Evolutionary conservation across 1,140 invertebrate genomes (phyloP), one percentile per base, ranked within the genome.

Genomic region (Apis florea): DNA sequence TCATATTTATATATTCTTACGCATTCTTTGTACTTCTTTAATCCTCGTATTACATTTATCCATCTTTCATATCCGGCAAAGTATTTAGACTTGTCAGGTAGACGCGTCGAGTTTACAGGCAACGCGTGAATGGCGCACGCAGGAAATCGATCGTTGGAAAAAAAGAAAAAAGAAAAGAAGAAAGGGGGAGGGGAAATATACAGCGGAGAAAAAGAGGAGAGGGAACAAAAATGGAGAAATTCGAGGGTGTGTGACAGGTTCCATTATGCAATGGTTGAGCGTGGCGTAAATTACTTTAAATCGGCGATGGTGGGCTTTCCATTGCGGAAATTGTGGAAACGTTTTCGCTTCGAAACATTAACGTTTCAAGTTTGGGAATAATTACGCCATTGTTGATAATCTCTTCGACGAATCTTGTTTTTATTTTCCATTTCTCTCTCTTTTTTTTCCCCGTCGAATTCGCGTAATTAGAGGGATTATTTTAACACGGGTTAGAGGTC

Each of bases 1-100:
- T 40, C 6, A 40, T 40, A 40, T 6, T 40, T 40, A 5, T 0
- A 40, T 0, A 6, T 40, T 40, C 31, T 40, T 40, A 40, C 4
- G 5, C 6, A 40, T 40, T 40, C 31, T 3, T 40, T 6, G 6
- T 6, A 40, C 6, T 40, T 40, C 31, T 40, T 40, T 40, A 83
- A 47, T 26, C 61, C 74, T 53, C 56, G 66, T 17, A 47, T 59
- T 58, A 85, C 64, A n/a, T n/a, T n/a, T n/a, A n/a, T n/a, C n/a
- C n/a, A n/a, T 51, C 73, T 31, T 75, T 86, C 71, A 86, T 86
- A 86, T 85, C 69, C 68, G 61, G 24, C 61, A 13, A 59, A 70
- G 67, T 79, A 79, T 71, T 71, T 61, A 79, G 26, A 79, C 56
- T 53, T 68, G 66, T 53, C 76, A 53, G 67, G 13, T 71, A 58